Evolutionary conservation across 2,113 vertebrate species (phyloP), one percentile per base, ranked within the genome.

Genomic region (Nycticorax nycticorax): DNA sequence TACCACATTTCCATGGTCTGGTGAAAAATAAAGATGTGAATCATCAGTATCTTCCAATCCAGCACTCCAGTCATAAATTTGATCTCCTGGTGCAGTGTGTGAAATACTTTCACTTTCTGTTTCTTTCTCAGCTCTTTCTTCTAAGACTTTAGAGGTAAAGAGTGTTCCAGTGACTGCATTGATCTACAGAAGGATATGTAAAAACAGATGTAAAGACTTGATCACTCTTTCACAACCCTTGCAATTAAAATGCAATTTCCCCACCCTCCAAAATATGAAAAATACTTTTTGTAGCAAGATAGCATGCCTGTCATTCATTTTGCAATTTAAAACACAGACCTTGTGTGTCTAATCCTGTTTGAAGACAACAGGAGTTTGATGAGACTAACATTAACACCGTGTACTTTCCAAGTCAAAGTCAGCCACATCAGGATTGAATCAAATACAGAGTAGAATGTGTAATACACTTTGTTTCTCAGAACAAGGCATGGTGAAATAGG

Each of bases 91-190:
- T 6, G 75, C 80, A 4, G 73, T 12, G 14, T 97, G 90, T 27
- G 92, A 93, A 71, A 93, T 17, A 30, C 45, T 89, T 48, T 97
- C 97, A 69, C 85, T 82, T 43, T 96, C 97, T 8, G 91, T 68
- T 74, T 98, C 98, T 88, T 99, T 99, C 92, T 99, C 99, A 10
- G 99, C 99, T 95, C 99, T 98, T 87, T 99, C 99, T 98, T 99
- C 98, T 69, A 99, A 97, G n/a, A 99, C 99, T 99, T 99, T 99
- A 47, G 99, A 99, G 23, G 99, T 99, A 96, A 99, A 99, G 85
- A 99, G 98, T 22, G 97, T 66, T 53, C 99, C 99, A 9, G 99
- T 99, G 85, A 99, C 98, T 18, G 99, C 99, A 27, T 99, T 99
- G 52, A 99, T 99, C 99, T 99, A 75, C 50, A 86, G 89, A 96